These are phyloP conservation scores for Caenorhabditis japonica DNA, from an alignment of 2,888 invertebrate species.

Conservation along the genomic window DNA sequence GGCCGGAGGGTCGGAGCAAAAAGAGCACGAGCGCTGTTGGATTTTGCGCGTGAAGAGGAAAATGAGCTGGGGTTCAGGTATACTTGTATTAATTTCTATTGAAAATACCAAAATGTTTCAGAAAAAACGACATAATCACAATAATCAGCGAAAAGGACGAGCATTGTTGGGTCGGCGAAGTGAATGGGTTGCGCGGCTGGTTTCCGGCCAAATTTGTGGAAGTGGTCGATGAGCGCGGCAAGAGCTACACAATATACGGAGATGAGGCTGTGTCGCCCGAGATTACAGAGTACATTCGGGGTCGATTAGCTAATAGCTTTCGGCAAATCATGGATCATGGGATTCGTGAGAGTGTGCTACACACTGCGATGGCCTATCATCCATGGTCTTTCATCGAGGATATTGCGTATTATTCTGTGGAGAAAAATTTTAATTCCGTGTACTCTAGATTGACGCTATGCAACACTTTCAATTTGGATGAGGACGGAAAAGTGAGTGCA, in stretches of 20 bases:
- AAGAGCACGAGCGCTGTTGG: conserved; percentile 91
- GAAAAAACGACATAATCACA: conserved; percentile 97
- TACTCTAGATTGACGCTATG: conserved; percentile 95
- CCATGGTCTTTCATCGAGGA: conserved; percentile 93
- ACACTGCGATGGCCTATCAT: conserved; percentile 87
- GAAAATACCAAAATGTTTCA: conserved; percentile 70
- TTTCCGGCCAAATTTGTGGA: conserved; percentile 81
- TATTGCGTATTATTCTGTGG: conserved; percentile 94
- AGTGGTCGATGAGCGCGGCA: conserved; percentile 92
- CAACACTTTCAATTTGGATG: conserved; percentile 95
- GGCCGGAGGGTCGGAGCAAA: conserved; percentile 89
- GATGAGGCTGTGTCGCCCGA: conserved; percentile 97
- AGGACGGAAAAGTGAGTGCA: conserved; percentile 87
- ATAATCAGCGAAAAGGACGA: conserved; percentile 82
- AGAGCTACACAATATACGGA: conserved; percentile 82
- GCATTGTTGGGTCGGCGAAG: conserved; percentile 81
- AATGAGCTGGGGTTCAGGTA: conserved; percentile 91
- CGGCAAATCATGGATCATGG: conserved; percentile 74
- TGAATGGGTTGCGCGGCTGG: conserved; percentile 80
- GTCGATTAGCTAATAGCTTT: conserved; percentile 78
- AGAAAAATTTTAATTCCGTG: conserved; percentile 96
- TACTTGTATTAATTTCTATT: background rate
- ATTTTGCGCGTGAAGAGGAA: conserved; percentile 88
- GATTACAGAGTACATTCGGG: conserved; percentile 94
- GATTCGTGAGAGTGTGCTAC: conserved; percentile 65